Evolutionary conservation across 2,797 vertebrate genomes (phyloP), one percentile per base, ranked within the genome.

Genomic region (Arnoldichthys spilopterus): DNA sequence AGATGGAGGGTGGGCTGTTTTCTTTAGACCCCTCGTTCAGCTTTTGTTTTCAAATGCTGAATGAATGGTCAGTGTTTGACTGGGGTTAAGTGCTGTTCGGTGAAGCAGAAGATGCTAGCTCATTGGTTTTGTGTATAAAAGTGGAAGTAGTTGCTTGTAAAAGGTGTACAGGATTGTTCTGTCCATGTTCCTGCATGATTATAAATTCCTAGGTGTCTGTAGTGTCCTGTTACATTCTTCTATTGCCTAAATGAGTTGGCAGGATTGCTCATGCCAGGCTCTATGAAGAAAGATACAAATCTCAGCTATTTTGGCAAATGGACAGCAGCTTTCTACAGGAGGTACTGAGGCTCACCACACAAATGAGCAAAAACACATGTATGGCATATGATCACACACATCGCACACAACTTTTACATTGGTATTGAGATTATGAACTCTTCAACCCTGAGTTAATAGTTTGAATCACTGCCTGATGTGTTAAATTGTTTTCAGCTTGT

Each of bases 1-100:
- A 78, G 76, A 86, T 90, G 82, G 70, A 59, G 68, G 64, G 69
- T 49, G 73, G 22, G 53, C 49, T 77, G 32, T 74, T 72, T 66
- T 70, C 32, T 63, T 69, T 34, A 66, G 58, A 4, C 5, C 28
- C 40, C 37, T 72, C 56, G 16, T 53, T 22, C 43, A 12, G 43
- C 59, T 45, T 82, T 82, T 79, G 74, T 79, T 79, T 45, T 76
- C 45, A 76, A 76, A 79, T 49, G 49, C 64, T 58, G 9, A 30
- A 80, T 68, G 34, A 34, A 53, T 18, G 51, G 67, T 68, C 64
- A 67, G 61, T 59, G 61, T 69, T 79, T 82, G 80, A 76, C 74
- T 62, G 34, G 8, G 73, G 73, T 69, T 28, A 69, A 68, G 72
- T 68, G 30, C 54, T 71, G 22, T 77, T 72, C 51, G 43, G 26